Evolutionary conservation across 2,888 invertebrate species (phyloP).

Genomic region (Agelastica alni): DNA sequence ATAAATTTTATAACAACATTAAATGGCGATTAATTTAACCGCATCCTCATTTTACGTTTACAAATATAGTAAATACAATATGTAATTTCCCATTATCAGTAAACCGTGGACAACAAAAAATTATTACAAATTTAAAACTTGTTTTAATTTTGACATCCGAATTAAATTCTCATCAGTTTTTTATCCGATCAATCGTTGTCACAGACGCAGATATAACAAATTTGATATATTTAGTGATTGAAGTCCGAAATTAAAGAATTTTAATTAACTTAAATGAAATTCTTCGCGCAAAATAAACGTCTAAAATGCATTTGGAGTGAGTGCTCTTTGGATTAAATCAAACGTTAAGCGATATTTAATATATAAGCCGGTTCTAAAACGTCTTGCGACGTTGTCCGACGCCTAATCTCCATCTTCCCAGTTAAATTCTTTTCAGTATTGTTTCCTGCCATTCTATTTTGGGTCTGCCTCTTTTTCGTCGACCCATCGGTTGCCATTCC

Average conservation of each 20-base stretch:
- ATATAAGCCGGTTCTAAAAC: too few species aligned
- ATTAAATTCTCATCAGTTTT: not conserved
- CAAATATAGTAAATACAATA: not conserved
- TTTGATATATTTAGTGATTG: slow-evolving; percentile 39
- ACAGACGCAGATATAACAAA: slow-evolving; percentile 7
- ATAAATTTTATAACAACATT: not conserved
- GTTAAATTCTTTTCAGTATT: too few species aligned
- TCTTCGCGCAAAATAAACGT: slow-evolving; percentile 36
- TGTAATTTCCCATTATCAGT: not conserved
- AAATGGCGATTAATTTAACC: not conserved
- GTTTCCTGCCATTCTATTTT: too few species aligned
- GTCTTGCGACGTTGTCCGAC: too few species aligned
- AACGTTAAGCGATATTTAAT: too few species aligned
- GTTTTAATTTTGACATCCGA: not conserved
- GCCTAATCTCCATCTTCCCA: too few species aligned
- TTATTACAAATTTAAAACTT: not conserved
- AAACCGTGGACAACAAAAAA: not conserved
- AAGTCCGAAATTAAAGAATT: slow-evolving; percentile 50
- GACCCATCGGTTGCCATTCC: too few species aligned
- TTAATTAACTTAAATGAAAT: slow-evolving; percentile 48
- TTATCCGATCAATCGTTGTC: not conserved
- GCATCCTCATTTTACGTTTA: not conserved
- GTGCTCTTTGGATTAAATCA: too few species aligned
- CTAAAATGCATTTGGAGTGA: not conserved
- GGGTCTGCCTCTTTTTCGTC: too few species aligned